Percentiles rank a stretch among this genome's conserved stretches.
Conservation (phyloP, 2,113 vertebrate species). For the Ploceus nigricollis region DNA sequence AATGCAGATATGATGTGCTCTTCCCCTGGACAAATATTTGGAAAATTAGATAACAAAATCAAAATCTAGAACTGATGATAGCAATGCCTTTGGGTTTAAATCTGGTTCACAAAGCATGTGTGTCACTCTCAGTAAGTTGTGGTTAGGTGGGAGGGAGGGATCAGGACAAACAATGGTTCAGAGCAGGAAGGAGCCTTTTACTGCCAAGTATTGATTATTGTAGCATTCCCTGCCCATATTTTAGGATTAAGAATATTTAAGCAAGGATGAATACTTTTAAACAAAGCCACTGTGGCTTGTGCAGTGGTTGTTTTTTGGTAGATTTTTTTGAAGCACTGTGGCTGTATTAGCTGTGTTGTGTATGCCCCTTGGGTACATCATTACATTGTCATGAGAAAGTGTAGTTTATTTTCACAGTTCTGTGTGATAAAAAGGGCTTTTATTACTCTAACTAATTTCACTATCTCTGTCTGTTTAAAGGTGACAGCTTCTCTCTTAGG, state of each 20-base stretch:
- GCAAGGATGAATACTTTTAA: neutral
- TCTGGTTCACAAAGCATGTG: neutral
- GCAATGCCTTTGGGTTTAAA: neutral
- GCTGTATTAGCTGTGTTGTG: neutral
- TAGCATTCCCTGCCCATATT: neutral
- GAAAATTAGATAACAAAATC: neutral
- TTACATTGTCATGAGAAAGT: neutral
- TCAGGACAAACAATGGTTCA: neutral
- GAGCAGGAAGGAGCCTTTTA: neutral
- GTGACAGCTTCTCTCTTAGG: constrained; percentile 89
- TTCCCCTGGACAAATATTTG: neutral
- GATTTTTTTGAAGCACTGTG: neutral
- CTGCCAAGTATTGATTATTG: neutral
- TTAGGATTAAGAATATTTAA: neutral
- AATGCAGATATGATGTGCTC: neutral
- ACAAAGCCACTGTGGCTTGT: neutral
- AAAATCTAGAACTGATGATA: neutral
- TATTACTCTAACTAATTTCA: neutral
- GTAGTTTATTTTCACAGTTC: neutral
- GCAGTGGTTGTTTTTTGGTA: neutral
- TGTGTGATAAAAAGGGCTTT: neutral
- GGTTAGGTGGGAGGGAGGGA: neutral
- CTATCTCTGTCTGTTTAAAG: constrained; percentile 69
- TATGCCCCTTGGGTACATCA: neutral
- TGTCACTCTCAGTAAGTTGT: neutral